Conservation (phyloP, 2,888 invertebrate species). For the Lochmaea crataegi region DNA sequence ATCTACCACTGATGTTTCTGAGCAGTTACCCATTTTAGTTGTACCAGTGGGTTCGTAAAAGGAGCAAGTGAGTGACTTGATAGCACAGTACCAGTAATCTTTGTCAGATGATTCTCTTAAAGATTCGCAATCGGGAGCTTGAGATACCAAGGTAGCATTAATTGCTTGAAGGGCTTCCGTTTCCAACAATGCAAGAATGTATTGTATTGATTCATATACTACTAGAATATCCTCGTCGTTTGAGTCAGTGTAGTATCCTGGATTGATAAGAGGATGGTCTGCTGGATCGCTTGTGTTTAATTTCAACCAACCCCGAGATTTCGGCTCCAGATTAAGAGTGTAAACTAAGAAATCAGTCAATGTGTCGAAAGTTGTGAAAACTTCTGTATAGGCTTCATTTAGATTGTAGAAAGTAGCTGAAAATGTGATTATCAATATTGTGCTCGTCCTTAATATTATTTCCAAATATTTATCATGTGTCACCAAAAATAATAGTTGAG, state of each 20-base stretch:
- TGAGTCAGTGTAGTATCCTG: conserved; percentile 45
- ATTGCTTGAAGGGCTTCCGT: conserved; percentile 72
- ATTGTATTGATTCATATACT: conserved; percentile 70
- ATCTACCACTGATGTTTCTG: conserved; percentile 69
- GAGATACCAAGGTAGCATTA: conserved; percentile 68
- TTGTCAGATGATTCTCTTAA: conserved; percentile 51
- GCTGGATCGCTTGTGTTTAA: conserved; percentile 53
- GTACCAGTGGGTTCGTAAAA: conserved; percentile 68
- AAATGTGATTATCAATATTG: no score
- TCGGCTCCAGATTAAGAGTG: conserved; percentile 46
- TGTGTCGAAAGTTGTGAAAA: neutral
- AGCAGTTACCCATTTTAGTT: conserved; percentile 67
- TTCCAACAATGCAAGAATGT: conserved; percentile 45
- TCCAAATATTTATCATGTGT: no score
- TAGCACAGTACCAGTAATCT: conserved; percentile 67
- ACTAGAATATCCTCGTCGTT: conserved; percentile 72
- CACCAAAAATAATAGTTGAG: no score
- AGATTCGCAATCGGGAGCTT: conserved; percentile 65
- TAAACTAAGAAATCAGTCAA: conserved; percentile 15
- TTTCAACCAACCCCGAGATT: conserved; percentile 52
- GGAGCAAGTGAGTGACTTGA: conserved; percentile 63
- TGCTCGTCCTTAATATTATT: no score
- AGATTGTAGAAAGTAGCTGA: conserved; percentile 20
- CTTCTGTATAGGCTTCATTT: neutral
- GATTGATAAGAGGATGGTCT: conserved; percentile 54